A percentile compares a stretch with the other conserved stretches of the same genome.
phyloP scores from a whole-genome alignment of 2,113 vertebrate species.

The Sisor rabdophorus region DNA sequence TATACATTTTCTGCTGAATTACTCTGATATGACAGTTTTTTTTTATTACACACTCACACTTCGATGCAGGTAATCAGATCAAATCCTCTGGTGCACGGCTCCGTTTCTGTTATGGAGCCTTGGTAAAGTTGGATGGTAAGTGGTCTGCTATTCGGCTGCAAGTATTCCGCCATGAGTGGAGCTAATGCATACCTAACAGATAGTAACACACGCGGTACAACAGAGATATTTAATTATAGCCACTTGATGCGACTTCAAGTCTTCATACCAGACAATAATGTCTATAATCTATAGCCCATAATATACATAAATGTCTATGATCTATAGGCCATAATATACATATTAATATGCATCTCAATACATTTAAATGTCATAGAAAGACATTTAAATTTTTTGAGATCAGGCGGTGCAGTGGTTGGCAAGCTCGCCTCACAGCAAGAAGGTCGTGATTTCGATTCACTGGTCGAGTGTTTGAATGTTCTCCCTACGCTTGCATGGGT shows the following conservation, averaged over 20 bases:
- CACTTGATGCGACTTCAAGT: neutral
- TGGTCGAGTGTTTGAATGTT: too few relatives aligned
- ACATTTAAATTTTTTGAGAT: too few relatives aligned
- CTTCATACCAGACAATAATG: neutral
- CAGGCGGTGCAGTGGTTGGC: too few relatives aligned
- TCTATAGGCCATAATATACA: too few relatives aligned
- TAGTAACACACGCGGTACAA: neutral
- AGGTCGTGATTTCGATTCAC: too few relatives aligned
- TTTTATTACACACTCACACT: slow-evolving; percentile 77
- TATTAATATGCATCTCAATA: too few relatives aligned
- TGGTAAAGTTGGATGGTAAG: slow-evolving; percentile 80
- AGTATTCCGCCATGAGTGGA: slow-evolving; percentile 76
- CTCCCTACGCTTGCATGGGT: too few relatives aligned
- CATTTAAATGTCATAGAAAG: too few relatives aligned
- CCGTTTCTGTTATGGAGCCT: slow-evolving; percentile 83
- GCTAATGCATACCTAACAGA: slow-evolving; percentile 70
- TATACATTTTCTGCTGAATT: neutral
- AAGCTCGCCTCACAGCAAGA: too few relatives aligned
- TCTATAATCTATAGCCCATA: too few relatives aligned
- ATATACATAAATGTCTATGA: too few relatives aligned
- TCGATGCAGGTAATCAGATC: slow-evolving; percentile 87
- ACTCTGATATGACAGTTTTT: neutral
- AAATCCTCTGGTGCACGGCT: slow-evolving; percentile 83
- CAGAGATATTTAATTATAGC: neutral
- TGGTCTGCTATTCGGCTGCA: slow-evolving; percentile 73